Conservation (phyloP, 2,888 invertebrate genomes). For the Dexiosoma caninum region DNA sequence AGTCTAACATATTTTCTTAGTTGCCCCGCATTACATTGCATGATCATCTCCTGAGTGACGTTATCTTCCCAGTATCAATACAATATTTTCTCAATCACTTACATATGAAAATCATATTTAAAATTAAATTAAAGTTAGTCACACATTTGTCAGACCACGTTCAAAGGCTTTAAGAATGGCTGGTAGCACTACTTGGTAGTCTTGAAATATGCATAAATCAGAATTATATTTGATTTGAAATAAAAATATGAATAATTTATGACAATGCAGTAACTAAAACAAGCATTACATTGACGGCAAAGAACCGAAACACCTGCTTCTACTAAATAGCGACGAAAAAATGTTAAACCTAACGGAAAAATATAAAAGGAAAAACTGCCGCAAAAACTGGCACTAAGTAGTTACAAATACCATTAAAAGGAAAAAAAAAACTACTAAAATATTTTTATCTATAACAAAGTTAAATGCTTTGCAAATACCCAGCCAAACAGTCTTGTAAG, state of each 20-base stretch:
- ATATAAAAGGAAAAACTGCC: neutral
- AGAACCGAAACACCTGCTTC: slow-evolving; percentile 24
- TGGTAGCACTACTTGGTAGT: no score
- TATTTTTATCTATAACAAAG: slow-evolving; percentile 31
- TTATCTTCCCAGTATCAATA: no score
- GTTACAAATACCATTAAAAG: slow-evolving; percentile 22
- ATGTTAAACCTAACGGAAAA: neutral
- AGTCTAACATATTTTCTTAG: no score
- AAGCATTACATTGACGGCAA: neutral
- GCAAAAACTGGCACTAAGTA: neutral
- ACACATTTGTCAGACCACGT: no score
- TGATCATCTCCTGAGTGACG: no score
- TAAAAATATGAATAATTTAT: slow-evolving; percentile 3
- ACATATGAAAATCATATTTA: no score
- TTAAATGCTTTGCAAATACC: neutral
- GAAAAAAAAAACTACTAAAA: neutral
- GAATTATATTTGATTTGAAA: neutral
- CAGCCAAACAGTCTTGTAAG: slow-evolving; percentile 47
- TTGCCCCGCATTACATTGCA: no score
- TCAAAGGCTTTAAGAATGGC: no score
- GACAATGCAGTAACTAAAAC: slow-evolving; percentile 1
- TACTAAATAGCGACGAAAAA: slow-evolving; percentile 11
- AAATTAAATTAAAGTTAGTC: no score
- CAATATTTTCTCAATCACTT: no score
- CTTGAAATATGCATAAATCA: neutral